A percentile compares a stretch with the other conserved stretches of the same genome.
These are phyloP conservation scores for Apodemia hepburni DNA, from an alignment of 2,888 invertebrate genomes.

Conservation along the genomic window DNA sequence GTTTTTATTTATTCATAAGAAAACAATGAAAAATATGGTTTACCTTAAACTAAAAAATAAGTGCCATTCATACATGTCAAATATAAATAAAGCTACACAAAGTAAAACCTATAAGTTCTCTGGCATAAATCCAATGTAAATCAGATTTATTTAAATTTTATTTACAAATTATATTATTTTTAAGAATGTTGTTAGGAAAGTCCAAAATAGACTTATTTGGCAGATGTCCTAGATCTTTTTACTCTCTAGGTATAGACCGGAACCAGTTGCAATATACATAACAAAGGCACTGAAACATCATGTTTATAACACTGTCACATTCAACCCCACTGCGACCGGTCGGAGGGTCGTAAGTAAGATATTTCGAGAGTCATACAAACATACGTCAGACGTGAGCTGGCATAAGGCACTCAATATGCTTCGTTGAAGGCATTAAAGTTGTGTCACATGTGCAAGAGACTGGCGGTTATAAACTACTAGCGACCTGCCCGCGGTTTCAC, in stretches of 20 bases:
- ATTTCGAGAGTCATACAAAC: slow-evolving; percentile 55
- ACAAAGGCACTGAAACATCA: slow-evolving; percentile 26
- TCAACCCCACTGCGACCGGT: slow-evolving; percentile 37
- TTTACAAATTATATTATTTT: neutral
- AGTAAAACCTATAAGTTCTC: no score
- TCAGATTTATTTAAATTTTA: neutral
- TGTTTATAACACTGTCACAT: slow-evolving; percentile 24
- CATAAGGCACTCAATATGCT: slow-evolving; percentile 48
- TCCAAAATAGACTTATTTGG: slow-evolving; percentile 23
- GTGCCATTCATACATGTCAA: neutral
- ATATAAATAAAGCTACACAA: neutral
- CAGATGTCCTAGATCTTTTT: slow-evolving; percentile 29
- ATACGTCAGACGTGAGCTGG: slow-evolving; percentile 50
- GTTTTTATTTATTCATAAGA: no score
- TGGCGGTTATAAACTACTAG: neutral
- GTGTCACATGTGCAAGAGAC: slow-evolving; percentile 35
- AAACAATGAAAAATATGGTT: no score
- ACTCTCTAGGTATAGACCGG: slow-evolving; percentile 28
- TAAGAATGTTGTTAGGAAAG: neutral
- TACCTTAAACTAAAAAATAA: no score
- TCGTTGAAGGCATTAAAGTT: slow-evolving; percentile 52
- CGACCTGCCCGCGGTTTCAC: no score
- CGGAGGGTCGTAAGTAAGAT: slow-evolving; percentile 52
- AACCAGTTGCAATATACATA: slow-evolving; percentile 25
- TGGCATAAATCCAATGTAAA: neutral